Conservation (phyloP, 2,888 invertebrate species). For the Pheosia tremula region DNA sequence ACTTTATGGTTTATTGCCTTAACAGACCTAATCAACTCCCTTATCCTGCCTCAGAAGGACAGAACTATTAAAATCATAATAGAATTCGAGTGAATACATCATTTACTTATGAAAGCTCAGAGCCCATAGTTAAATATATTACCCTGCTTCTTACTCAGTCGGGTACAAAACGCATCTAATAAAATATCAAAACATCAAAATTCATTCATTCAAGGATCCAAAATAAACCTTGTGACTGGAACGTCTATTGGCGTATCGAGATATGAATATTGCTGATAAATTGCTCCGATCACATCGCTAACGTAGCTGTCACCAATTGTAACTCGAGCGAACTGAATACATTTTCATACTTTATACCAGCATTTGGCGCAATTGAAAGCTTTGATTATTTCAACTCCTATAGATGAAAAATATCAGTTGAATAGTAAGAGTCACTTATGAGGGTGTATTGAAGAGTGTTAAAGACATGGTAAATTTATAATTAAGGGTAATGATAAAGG, state of each 20-base stretch:
- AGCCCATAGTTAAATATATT: too few relatives aligned
- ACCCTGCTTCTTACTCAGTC: too few relatives aligned
- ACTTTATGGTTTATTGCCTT: too few relatives aligned
- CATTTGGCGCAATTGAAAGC: conserved; percentile 33
- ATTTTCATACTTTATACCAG: conserved; percentile 55
- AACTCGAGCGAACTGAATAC: conserved; percentile 59
- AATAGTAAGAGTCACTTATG: too few relatives aligned
- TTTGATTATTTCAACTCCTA: not conserved
- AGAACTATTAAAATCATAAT: too few relatives aligned
- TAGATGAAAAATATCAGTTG: not conserved
- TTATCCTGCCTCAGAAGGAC: too few relatives aligned
- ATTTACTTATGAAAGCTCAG: too few relatives aligned
- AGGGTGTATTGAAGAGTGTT: too few relatives aligned
- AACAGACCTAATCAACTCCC: too few relatives aligned
- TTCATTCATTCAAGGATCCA: not conserved
- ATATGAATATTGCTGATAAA: conserved; percentile 44
- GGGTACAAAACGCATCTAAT: not conserved
- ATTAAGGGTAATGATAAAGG: too few relatives aligned
- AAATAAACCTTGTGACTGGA: conserved; percentile 1
- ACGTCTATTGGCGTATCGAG: conserved; percentile 34
- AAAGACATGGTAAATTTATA: too few relatives aligned
- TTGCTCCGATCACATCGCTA: conserved; percentile 45
- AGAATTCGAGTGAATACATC: too few relatives aligned
- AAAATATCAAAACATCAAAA: not conserved
- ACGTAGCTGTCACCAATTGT: conserved; percentile 69